Evolutionary conservation across 2,888 invertebrate genomes (phyloP), one percentile per base, ranked within the genome.

Genomic region (Synergus itoensis): DNA sequence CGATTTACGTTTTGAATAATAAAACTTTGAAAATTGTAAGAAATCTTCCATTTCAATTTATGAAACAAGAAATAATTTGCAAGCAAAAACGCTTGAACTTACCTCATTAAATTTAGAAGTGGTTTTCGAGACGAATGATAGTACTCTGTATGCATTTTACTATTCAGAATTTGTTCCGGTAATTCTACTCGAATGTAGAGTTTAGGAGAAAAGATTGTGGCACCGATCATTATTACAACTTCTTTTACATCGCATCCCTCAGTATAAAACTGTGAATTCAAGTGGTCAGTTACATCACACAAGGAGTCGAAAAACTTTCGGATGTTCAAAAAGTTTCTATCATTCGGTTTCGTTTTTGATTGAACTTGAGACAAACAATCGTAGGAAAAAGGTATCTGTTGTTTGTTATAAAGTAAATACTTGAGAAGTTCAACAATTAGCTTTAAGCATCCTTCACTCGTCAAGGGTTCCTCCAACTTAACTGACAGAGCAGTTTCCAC

Each of bases 401-500:
- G 91, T 79, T 92, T 93, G 43, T 92, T 92, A 81, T 92, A 92
- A n/a, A 92, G 86, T 53, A 93, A 86, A 82, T 92, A 92, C 77
- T 93, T 92, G 2, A 93, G 82, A 2, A 93, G 83, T 80, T 92
- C 92, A 53, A 88, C 89, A 16, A 92, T 85, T n/a, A 92, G 83
- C 77, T 88, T 89, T 8, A 91, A 88, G 82, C 92, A 93, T 45
- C 90, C 89, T 57, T 88, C 87, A 62, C 90, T 91, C 9, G 92
- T 93, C 77, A 92, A 84, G 45, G 88, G 88, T 69, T 92, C 92
- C 28, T 92, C 91, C 64, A 92, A 79, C 21, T 86, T 80, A 4
- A 92, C 91, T 9, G 85, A 77, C 76, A 92, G 90, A 78, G 88
- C 81, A 41, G 84, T 87, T 79, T 90, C 89, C 28, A 60, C 60